Evolutionary conservation across 2,888 invertebrate genomes (phyloP), one percentile per base, ranked within the genome.

Genomic region (Phytoseiulus persimilis): DNA sequence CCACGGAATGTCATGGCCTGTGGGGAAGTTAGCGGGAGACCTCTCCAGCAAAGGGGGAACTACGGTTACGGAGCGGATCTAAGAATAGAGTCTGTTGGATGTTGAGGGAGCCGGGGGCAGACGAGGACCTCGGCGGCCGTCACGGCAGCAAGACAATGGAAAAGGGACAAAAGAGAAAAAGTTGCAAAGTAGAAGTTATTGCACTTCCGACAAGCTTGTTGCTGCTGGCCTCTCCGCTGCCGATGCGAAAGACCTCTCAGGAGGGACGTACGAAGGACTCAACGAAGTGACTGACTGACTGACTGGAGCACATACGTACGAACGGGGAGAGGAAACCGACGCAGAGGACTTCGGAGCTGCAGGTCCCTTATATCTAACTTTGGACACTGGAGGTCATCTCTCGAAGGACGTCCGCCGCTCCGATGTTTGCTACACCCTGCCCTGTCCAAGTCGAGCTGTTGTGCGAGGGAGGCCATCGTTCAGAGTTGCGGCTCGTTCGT

Each of bases 201-300:
- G 87, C 87, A 87, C 87, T 87, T 87, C 87, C 87, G 87, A 87
- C 87, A 87, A 87, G 87, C 87, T 87, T 87, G 87, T 87, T 87
- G 87, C 87, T 45, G 65, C 23, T 23, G 39, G 39, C 9, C 39
- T 84, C 31, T 33, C 33, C 31, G n/a, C 87, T 23, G 33, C 87
- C 33, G 87, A 87, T 87, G 87, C 33, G 33, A 39, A 28, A 23
- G 65, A 65, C 65, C 65, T 65, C 65, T 65, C 65, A 28, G 18
- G 65, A 28, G 65, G 18, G 65, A 65, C 65, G 65, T 65, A 23
- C 65, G 65, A 18, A 28, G 23, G 28, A 6, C 65, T 23, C 65
- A 28, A 65, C 14, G 18, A 28, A 28, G 11, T 23, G 65, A 65
- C 65, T 65, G 65, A 65, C 65, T 65, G 65, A 65, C 65, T 14